Evolutionary conservation across 2,113 vertebrate genomes (phyloP).

Genomic region (Fregata magnificens): DNA sequence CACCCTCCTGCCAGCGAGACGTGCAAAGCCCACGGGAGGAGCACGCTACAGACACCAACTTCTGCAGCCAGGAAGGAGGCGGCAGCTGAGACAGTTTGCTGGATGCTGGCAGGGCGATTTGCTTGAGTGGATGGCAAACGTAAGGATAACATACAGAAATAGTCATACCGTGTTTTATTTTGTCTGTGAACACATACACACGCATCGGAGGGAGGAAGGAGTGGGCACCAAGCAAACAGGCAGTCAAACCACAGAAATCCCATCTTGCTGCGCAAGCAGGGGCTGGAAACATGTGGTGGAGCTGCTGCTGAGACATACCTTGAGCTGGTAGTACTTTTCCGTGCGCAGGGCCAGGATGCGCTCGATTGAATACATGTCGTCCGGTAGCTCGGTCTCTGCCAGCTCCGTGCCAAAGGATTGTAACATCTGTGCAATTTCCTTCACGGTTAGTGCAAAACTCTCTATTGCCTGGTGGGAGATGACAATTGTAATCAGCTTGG

Average conservation of each 20-base stretch:
- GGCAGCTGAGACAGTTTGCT: not conserved
- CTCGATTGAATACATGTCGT: constrained; percentile 82
- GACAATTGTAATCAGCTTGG: not conserved
- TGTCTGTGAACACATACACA: not conserved
- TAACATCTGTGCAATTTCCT: constrained; percentile 95
- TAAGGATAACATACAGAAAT: not conserved
- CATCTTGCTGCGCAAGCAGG: not conserved
- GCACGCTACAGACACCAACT: not conserved
- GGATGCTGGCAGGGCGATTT: not conserved
- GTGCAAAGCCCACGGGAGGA: accelerated
- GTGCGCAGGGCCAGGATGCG: constrained; percentile 82
- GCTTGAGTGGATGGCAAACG: not conserved
- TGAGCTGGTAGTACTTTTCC: constrained; percentile 88
- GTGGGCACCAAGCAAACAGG: not conserved
- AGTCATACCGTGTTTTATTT: not conserved
- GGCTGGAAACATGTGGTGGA: accelerated
- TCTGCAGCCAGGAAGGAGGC: not conserved
- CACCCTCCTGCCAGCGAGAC: accelerated
- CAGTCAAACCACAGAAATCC: not conserved
- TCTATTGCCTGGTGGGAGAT: constrained; percentile 88
- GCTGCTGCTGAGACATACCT: constrained; percentile 72
- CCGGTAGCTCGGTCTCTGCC: constrained; percentile 86
- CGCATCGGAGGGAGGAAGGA: not conserved
- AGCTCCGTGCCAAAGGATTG: constrained; percentile 93
- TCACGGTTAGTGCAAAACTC: constrained; percentile 94